A percentile compares a stretch with the other conserved stretches of the same genome.
These are phyloP conservation scores for Gnathonemus echidnorhynchus DNA, from an alignment of 2,113 vertebrate species.

Conservation along the genomic window DNA sequence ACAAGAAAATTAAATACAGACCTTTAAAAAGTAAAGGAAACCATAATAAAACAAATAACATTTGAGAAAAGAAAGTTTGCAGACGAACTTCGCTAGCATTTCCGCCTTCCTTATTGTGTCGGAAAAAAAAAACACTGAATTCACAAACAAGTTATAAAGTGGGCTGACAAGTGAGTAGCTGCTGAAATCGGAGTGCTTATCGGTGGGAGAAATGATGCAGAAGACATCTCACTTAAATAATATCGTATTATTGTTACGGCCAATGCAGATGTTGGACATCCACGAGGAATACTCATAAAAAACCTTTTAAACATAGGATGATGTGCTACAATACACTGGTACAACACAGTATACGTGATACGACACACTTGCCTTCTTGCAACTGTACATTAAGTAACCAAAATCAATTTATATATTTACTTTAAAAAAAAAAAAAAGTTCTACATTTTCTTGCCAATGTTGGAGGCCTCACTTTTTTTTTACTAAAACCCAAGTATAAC, in stretches of 20 bases:
- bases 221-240: neutral
- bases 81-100: neutral
- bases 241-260: neutral
- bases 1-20: neutral
- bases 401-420: neutral
- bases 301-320: neutral
- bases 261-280: neutral
- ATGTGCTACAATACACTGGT: constrained; percentile 17
- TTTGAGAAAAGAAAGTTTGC: neutral
- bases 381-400: constrained; percentile 12
- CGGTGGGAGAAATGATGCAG: neutral
- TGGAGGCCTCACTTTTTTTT: neutral
- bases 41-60: neutral
- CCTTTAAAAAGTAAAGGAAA: neutral
- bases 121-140: neutral
- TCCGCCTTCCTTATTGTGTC: neutral
- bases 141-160: neutral
- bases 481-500: neutral
- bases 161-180: neutral
- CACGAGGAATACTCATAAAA: neutral
- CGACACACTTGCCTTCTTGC: constrained; percentile 7
- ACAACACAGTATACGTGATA: constrained; percentile 13
- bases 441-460: neutral
- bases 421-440: neutral
- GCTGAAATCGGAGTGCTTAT: constrained; percentile 5